Conservation (phyloP, 2,113 vertebrate genomes). For the Vombatus ursinus region DNA sequence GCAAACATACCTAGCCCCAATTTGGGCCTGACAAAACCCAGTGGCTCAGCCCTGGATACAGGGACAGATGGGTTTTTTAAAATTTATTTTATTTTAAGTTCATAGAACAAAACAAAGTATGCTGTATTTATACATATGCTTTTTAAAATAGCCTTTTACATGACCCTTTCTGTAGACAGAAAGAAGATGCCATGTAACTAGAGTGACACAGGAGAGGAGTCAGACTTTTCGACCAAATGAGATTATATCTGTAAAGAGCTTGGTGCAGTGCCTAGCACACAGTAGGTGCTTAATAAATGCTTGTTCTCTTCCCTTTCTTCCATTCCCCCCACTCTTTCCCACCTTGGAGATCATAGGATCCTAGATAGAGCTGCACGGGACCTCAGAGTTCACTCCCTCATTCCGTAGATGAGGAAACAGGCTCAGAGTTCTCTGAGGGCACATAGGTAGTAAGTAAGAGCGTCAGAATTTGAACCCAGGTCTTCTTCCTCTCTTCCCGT, state of each 20-base stretch:
- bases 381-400: not conserved
- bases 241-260: not conserved
- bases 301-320: not conserved
- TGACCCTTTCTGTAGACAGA: slow-evolving; percentile 1
- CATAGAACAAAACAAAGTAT: no score
- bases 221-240: not conserved
- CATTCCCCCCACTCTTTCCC: not conserved
- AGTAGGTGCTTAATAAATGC: not conserved
- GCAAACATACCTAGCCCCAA: not conserved
- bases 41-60: not conserved
- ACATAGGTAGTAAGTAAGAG: not conserved
- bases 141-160: not conserved
- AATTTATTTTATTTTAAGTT: no score
- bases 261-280: not conserved
- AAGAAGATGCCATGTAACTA: not conserved
- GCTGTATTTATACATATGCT: not conserved
- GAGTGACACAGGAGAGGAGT: not conserved
- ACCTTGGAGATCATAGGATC: not conserved
- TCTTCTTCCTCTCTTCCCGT: not conserved
- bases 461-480: not conserved
- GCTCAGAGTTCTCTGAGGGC: not conserved
- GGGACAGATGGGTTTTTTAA: not conserved
- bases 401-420: not conserved
- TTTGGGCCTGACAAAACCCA: not conserved
- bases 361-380: not conserved